A percentile compares a stretch with the other conserved stretches of the same genome.
These are phyloP conservation scores for Zophobas morio DNA, from an alignment of 1,140 invertebrate genomes.

Conservation along the genomic window DNA sequence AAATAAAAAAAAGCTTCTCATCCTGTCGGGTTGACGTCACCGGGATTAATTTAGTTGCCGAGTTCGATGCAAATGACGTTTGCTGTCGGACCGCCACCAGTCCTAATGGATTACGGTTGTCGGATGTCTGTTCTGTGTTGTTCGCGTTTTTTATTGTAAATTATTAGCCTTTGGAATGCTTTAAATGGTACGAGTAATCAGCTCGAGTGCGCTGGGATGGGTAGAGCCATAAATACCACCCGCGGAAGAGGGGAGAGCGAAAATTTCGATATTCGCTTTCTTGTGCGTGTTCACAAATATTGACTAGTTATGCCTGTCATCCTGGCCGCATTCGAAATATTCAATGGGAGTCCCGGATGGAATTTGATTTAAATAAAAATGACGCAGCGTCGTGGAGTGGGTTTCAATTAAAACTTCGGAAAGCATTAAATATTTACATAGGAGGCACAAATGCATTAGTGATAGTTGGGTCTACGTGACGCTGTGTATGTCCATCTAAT, in stretches of 20 bases:
- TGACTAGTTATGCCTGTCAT: too few species aligned
- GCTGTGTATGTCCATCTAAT: slow-evolving; percentile 16
- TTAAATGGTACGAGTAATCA: too few species aligned
- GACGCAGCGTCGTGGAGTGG: too few species aligned
- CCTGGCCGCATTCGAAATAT: too few species aligned
- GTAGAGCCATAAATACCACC: too few species aligned
- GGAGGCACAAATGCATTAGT: background rate
- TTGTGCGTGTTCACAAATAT: too few species aligned
- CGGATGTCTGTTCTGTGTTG: background rate
- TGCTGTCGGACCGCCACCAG: background rate
- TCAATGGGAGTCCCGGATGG: too few species aligned
- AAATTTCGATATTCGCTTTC: too few species aligned
- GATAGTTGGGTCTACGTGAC: slow-evolving; percentile 6
- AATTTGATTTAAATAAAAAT: too few species aligned
- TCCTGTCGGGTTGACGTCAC: slow-evolving; percentile 4
- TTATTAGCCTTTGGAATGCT: background rate
- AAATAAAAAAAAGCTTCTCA: slow-evolving; percentile 10
- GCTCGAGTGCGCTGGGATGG: too few species aligned
- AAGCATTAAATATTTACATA: background rate
- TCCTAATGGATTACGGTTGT: background rate
- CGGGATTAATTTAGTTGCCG: slow-evolving; percentile 2
- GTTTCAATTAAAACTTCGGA: background rate
- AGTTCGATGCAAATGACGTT: background rate
- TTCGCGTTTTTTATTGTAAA: background rate
- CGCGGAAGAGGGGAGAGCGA: too few species aligned